phyloP scores from a whole-genome alignment of 2,888 invertebrate species.

The Microctonus aethiopoides region DNA sequence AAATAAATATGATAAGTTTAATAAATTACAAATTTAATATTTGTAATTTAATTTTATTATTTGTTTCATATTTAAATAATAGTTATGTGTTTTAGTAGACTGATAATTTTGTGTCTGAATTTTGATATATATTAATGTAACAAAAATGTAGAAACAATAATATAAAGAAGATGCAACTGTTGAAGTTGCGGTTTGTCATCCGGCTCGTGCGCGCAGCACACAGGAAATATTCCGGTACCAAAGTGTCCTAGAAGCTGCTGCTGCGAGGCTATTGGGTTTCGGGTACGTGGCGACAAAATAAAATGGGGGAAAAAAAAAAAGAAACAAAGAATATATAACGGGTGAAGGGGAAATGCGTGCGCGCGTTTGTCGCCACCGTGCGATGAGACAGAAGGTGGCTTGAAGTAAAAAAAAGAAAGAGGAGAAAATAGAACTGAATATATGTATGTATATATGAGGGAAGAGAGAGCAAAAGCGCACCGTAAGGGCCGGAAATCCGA shows the following conservation, averaged over 20 bases:
- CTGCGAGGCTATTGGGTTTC: constrained; percentile 62
- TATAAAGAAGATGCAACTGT: constrained; percentile 41
- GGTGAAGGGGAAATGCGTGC: constrained; percentile 34
- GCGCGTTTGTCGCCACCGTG: neutral
- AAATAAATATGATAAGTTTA: too few species aligned
- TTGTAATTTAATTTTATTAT: too few species aligned
- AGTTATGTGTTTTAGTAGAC: too few species aligned
- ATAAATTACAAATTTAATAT: too few species aligned
- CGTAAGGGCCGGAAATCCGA: constrained; percentile 61
- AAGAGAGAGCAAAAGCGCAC: constrained; percentile 45
- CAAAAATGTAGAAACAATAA: too few species aligned
- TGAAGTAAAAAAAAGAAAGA: constrained; percentile 35
- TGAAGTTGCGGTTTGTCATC: constrained; percentile 64
- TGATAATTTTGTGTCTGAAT: too few species aligned
- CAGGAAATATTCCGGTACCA: constrained; percentile 64
- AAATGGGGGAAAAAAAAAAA: constrained; percentile 34
- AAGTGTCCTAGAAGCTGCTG: constrained; percentile 62
- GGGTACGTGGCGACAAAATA: constrained; percentile 45
- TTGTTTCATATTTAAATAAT: too few species aligned
- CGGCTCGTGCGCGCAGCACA: constrained; percentile 53
- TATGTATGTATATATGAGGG: constrained; percentile 12
- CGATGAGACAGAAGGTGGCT: constrained; percentile 28
- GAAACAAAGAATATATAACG: neutral
- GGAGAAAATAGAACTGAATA: constrained; percentile 5
- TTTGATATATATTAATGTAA: too few species aligned